These are phyloP conservation scores for Hippolais icterina DNA, from an alignment of 2,113 vertebrate species.

Conservation along the genomic window DNA sequence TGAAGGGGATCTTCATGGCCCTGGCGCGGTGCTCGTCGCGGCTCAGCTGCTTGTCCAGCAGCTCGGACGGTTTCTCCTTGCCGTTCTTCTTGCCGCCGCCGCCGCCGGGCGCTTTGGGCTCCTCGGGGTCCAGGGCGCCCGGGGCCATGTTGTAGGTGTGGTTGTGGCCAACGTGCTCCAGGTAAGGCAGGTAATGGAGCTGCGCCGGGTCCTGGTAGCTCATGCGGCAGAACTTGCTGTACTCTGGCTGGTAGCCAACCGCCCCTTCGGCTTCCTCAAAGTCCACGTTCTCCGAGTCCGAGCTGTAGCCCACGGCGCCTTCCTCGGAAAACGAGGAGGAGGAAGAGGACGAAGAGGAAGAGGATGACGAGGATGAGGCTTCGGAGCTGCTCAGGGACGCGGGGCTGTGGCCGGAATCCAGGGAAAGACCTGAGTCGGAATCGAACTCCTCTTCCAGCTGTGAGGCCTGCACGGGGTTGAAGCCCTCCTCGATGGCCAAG, in stretches of 20 bases:
- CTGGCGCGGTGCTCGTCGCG: conserved; percentile 92
- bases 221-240: conserved; percentile 97
- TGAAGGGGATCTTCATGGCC: conserved; percentile 97
- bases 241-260: conserved; percentile 91
- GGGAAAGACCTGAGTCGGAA: conserved; percentile 94
- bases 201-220: conserved; percentile 92
- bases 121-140: conserved; percentile 67
- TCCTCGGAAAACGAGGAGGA: conserved; percentile 92
- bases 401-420: conserved; percentile 95
- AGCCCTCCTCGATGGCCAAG: conserved; percentile 95
- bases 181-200: conserved; percentile 88
- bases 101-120: conserved; percentile 66
- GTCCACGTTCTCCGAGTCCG: conserved; percentile 89
- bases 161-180: conserved; percentile 93
- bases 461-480: conserved; percentile 93
- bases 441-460: conserved; percentile 95
- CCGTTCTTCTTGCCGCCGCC: conserved; percentile 76
- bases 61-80: conserved; percentile 83
- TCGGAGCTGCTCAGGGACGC: conserved; percentile 95
- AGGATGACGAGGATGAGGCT: conserved; percentile 80
- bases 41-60: conserved; percentile 91
- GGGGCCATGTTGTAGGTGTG: conserved; percentile 96
- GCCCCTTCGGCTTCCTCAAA: conserved; percentile 89
- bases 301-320: conserved; percentile 96
- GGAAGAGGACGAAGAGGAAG: conserved; percentile 78